Evolutionary conservation across 2,113 vertebrate species (phyloP).

Genomic region (Harpagus bidentatus): DNA sequence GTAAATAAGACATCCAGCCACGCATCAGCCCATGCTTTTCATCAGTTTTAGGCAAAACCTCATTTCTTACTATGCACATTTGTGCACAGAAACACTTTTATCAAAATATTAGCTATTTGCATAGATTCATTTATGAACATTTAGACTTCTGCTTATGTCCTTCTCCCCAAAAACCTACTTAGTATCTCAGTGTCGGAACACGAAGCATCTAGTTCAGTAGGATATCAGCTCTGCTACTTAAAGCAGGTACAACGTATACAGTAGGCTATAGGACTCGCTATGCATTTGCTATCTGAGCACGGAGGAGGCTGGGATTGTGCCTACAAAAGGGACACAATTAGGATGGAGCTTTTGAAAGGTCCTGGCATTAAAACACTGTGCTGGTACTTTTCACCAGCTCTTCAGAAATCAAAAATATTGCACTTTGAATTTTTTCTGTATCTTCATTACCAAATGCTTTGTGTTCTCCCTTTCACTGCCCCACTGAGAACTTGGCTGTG

Average conservation of each 20-base stretch:
- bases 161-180: not conserved
- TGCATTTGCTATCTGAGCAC: not conserved
- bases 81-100: not conserved
- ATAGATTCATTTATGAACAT: not conserved
- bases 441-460: not conserved
- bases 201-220: not conserved
- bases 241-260: fast-evolving
- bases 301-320: not conserved
- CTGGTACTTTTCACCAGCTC: not conserved
- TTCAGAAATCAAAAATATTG: not conserved
- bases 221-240: not conserved
- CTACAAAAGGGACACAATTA: not conserved
- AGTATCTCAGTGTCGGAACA: not conserved
- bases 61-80: not conserved
- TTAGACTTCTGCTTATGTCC: not conserved
- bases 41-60: not conserved
- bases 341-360: not conserved
- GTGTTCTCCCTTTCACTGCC: not conserved
- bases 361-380: not conserved
- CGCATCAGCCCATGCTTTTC: not conserved
- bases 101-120: not conserved
- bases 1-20: not conserved
- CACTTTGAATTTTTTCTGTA: not conserved
- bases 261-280: not conserved
- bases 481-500: fast-evolving